Evolutionary conservation across 1,140 invertebrate genomes (phyloP).

Genomic region (Copidosoma floridanum): DNA sequence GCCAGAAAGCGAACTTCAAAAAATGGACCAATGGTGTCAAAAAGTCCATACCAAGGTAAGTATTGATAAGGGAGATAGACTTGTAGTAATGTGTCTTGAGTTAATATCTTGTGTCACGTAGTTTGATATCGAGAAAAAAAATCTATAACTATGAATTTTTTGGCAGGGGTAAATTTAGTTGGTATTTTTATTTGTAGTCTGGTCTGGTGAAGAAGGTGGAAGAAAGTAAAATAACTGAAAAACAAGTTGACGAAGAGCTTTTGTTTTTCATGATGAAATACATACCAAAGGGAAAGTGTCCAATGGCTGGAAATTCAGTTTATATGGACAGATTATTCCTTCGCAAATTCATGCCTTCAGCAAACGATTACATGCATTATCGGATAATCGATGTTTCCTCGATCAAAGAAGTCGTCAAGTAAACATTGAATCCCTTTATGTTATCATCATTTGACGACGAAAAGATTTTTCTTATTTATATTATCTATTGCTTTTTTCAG

Average conservation of each 20-base stretch:
- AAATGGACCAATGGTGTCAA: constrained; percentile 83
- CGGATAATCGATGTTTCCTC: constrained; percentile 90
- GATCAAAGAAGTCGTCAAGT: constrained; percentile 79
- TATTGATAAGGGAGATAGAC: no score
- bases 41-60: constrained; percentile 66
- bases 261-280: constrained; percentile 73
- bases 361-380: constrained; percentile 85
- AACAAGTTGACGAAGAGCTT: constrained; percentile 69
- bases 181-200: constrained; percentile 58
- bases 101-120: no score
- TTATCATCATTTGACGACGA: not conserved
- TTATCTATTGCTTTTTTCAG: constrained; percentile 47
- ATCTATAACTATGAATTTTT: no score
- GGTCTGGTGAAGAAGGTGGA: constrained; percentile 72
- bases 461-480: constrained; percentile 19
- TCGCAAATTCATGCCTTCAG: constrained; percentile 70
- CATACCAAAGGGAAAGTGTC: constrained; percentile 62
- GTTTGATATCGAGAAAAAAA: no score
- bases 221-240: constrained; percentile 65
- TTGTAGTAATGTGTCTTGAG: constrained; percentile 46
- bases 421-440: constrained; percentile 26
- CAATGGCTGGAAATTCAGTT: constrained; percentile 87
- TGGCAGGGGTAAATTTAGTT: not conserved
- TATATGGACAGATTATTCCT: constrained; percentile 83
- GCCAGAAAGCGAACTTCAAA: constrained; percentile 67